A percentile compares a stretch with the other conserved stretches of the same genome.
Conservation (phyloP, 2,888 invertebrate species). For the Ennomos fuscantarius region DNA sequence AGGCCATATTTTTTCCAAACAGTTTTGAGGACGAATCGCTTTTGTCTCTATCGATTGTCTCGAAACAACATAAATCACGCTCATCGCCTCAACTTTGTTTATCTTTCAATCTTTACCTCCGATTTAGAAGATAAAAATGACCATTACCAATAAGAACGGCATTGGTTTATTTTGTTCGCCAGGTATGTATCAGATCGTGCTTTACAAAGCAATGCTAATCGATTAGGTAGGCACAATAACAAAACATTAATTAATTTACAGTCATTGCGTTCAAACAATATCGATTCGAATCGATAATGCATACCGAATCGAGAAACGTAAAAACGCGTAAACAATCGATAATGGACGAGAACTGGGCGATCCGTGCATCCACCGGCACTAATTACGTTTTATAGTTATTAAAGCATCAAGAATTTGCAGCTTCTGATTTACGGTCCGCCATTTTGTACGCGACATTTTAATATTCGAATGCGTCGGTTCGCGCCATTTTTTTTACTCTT, state of each 20-base stretch:
- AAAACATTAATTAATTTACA: conserved; percentile 53
- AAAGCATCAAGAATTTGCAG: conserved; percentile 74
- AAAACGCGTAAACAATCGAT: conserved; percentile 71
- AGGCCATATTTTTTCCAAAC: conserved; percentile 28
- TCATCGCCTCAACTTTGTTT: conserved; percentile 21
- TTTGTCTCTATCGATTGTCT: conserved; percentile 29
- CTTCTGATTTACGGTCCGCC: conserved; percentile 77
- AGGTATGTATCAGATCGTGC: conserved; percentile 33
- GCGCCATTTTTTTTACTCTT: conserved; percentile 65
- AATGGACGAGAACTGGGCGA: conserved; percentile 55
- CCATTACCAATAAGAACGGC: conserved; percentile 17
- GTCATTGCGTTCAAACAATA: conserved; percentile 46
- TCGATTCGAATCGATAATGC: conserved; percentile 48
- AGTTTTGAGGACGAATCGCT: conserved; percentile 14
- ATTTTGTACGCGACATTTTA: conserved; percentile 77
- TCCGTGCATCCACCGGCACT: conserved; percentile 72
- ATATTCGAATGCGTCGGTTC: conserved; percentile 69
- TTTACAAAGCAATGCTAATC: conserved; percentile 59
- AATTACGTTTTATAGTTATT: conserved; percentile 81
- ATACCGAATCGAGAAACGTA: conserved; percentile 52
- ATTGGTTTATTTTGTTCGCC: conserved; percentile 24
- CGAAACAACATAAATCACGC: conserved; percentile 33
- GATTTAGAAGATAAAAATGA: conserved; percentile 16
- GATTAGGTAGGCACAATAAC: conserved; percentile 49
- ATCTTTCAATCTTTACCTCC: conserved; percentile 26